Percentiles rank a stretch among this genome's conserved stretches.
These are phyloP conservation scores for Condylura cristata DNA, from an alignment of 2,113 vertebrate genomes.

Conservation along the genomic window DNA sequence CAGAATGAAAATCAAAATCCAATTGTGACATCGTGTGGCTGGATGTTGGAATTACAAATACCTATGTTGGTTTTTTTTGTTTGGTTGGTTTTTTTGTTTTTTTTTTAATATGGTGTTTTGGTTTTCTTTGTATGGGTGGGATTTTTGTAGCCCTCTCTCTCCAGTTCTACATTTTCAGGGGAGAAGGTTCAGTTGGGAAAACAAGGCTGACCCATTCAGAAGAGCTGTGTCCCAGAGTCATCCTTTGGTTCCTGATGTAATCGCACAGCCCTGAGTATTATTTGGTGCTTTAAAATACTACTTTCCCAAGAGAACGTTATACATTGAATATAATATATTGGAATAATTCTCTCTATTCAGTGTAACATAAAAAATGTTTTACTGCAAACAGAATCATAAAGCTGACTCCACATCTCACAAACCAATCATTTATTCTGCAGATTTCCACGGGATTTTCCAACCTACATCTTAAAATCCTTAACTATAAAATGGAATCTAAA, in stretches of 20 bases:
- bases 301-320: not conserved
- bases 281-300: not conserved
- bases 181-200: not conserved
- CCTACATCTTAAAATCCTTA: not conserved
- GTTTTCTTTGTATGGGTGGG: not conserved
- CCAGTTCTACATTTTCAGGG: not conserved
- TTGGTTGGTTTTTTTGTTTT: too few relatives aligned
- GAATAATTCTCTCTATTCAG: slow-evolving; percentile 2
- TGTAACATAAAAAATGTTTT: not conserved
- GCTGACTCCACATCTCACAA: not conserved
- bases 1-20: slow-evolving; percentile 73
- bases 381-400: not conserved
- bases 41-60: slow-evolving; percentile 75
- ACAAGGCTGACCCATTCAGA: not conserved
- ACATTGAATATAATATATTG: not conserved
- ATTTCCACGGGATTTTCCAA: slow-evolving; percentile 18
- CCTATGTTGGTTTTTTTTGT: too few relatives aligned
- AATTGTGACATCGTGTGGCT: slow-evolving; percentile 90
- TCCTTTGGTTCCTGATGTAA: not conserved
- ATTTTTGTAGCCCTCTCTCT: not conserved
- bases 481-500: not conserved
- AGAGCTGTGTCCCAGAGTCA: not conserved
- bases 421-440: not conserved
- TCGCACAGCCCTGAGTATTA: too few relatives aligned
- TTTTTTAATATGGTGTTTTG: not conserved